Conservation (phyloP, 2,888 invertebrate species). For the Hedya salicella region DNA sequence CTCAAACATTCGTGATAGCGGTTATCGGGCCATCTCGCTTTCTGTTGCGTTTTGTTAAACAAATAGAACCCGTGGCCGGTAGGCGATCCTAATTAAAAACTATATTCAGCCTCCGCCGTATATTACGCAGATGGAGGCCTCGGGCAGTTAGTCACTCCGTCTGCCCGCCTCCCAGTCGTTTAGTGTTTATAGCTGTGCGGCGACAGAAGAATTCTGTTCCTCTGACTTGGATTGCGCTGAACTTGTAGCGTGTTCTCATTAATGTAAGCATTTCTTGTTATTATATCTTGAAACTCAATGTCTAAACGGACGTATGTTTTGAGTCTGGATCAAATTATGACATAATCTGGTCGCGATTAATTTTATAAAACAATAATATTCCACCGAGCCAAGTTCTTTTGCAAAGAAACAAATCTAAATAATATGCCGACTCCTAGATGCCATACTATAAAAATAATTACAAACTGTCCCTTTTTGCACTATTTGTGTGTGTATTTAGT, state of each 20-base stretch:
- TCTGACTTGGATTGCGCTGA: conserved; percentile 45
- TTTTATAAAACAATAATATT: too few relatives aligned
- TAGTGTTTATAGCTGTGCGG: conserved; percentile 63
- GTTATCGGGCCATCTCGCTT: conserved; percentile 72
- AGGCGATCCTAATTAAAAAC: conserved; percentile 81
- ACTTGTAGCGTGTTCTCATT: conserved; percentile 35
- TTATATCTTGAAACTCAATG: conserved; percentile 13
- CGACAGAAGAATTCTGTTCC: conserved; percentile 54
- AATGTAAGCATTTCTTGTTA: conserved; percentile 22
- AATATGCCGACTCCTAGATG: too few relatives aligned
- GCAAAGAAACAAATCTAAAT: too few relatives aligned
- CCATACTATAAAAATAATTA: too few relatives aligned
- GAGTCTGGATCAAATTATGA: not conserved
- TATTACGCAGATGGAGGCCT: conserved; percentile 72
- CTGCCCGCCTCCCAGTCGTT: conserved; percentile 73
- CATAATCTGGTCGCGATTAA: not conserved
- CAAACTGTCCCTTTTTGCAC: too few relatives aligned
- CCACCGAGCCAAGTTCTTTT: too few relatives aligned
- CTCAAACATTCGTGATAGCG: conserved; percentile 66
- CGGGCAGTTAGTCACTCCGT: conserved; percentile 69
- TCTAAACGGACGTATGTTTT: not conserved
- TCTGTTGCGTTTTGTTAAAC: conserved; percentile 73
- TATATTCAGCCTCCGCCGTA: conserved; percentile 73
- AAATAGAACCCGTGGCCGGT: conserved; percentile 75
- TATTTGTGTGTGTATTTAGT: too few relatives aligned